Percentiles rank a stretch among this genome's conserved stretches.
These are phyloP conservation scores for Stichopus chloronotus DNA, from an alignment of 35 echinoderm and acorn worm species.

Conservation along the genomic window DNA sequence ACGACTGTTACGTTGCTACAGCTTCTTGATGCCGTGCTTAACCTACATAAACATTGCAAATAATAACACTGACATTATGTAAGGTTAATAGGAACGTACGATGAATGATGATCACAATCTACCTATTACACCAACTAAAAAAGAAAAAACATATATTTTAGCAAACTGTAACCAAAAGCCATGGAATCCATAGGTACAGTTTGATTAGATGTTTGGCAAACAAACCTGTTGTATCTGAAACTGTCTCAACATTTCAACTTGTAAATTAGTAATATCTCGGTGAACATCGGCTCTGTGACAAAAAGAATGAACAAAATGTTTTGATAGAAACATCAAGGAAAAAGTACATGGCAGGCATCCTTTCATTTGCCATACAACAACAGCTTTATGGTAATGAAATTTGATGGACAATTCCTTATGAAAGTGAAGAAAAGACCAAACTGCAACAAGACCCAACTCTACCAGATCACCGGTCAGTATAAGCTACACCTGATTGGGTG, in stretches of 20 bases:
- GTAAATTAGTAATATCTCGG: conserved; percentile 83
- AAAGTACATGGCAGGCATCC: too few relatives aligned
- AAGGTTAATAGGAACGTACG: too few relatives aligned
- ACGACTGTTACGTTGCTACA: too few relatives aligned
- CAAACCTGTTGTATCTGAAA: conserved; percentile 92
- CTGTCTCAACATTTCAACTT: conserved; percentile 89
- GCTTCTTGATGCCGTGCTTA: too few relatives aligned
- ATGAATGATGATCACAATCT: too few relatives aligned
- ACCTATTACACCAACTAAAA: neutral
- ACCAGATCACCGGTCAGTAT: too few relatives aligned
- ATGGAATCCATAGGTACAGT: neutral
- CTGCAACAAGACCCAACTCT: neutral
- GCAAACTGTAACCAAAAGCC: neutral
- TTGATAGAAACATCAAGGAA: neutral
- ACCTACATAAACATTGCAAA: too few relatives aligned
- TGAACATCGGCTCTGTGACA: conserved; percentile 72
- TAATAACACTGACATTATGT: too few relatives aligned
- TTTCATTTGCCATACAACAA: too few relatives aligned
- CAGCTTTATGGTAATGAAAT: too few relatives aligned
- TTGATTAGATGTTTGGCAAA: neutral
- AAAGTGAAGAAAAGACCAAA: neutral
- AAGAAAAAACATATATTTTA: neutral
- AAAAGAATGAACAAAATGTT: neutral
- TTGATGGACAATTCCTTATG: neutral
- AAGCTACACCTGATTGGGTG: too few relatives aligned